Evolutionary conservation across 2,797 vertebrate species (phyloP).

Genomic region (Helostoma temminkii): DNA sequence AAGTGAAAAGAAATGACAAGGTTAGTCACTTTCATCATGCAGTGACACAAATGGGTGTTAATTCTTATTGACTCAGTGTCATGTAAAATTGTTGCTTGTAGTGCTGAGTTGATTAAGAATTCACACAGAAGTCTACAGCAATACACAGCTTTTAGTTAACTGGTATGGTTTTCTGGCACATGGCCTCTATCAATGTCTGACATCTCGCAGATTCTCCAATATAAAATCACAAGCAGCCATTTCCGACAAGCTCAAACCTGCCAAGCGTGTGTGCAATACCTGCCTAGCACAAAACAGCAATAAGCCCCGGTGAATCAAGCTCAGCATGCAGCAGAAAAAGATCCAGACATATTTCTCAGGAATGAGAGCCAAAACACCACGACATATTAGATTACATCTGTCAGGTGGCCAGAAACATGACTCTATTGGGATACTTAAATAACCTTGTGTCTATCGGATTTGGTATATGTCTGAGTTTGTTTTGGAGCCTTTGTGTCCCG

Average conservation of each 20-base stretch:
- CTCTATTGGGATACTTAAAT: neutral
- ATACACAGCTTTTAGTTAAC: neutral
- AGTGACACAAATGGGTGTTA: neutral
- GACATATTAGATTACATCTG: conserved; percentile 5
- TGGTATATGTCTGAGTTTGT: neutral
- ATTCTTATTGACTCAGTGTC: neutral
- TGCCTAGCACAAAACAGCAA: conserved; percentile 3
- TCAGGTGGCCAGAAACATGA: conserved; percentile 11
- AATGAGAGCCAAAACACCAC: conserved; percentile 3
- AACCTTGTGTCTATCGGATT: conserved; percentile 10
- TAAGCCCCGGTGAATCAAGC: conserved; percentile 3
- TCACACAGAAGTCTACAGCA: neutral
- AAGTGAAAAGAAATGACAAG: neutral
- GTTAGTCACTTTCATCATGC: neutral
- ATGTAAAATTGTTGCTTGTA: neutral
- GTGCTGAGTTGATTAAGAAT: neutral
- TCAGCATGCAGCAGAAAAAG: neutral
- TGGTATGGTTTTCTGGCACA: neutral
- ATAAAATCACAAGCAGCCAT: conserved; percentile 12
- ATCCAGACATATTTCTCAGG: conserved; percentile 2
- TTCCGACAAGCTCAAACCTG: conserved; percentile 7
- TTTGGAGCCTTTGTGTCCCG: neutral
- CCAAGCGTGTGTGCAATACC: neutral
- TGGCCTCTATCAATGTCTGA: neutral
- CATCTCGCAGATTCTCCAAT: neutral